Evolutionary conservation across 2,113 vertebrate genomes (phyloP).

Genomic region (Morone chrysops): DNA sequence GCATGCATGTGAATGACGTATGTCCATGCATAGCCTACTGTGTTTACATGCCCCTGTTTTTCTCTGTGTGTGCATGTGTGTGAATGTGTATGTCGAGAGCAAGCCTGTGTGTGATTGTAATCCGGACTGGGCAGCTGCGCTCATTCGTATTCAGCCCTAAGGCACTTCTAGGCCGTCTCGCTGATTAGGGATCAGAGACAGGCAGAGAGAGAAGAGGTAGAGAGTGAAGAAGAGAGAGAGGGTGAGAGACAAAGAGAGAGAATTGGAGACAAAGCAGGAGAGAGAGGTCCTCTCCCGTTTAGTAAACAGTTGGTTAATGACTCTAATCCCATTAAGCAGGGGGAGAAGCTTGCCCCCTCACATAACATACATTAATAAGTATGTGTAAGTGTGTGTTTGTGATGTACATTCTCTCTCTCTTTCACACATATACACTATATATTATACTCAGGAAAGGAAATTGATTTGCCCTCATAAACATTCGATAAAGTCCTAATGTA

Average conservation of each 20-base stretch:
- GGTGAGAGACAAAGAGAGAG: conserved; percentile 23
- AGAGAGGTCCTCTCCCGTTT: conserved; percentile 64
- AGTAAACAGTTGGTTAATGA: conserved; percentile 81
- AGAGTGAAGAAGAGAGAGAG: conserved; percentile 24
- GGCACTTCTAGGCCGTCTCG: conserved; percentile 66
- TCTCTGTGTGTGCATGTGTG: conserved; percentile 43
- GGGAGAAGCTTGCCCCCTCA: conserved; percentile 60
- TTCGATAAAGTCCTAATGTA: conserved; percentile 50
- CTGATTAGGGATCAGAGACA: conserved; percentile 76
- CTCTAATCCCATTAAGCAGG: conserved; percentile 79
- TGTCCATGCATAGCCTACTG: conserved; percentile 1
- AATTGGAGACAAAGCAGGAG: conserved; percentile 43
- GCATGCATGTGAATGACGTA: conserved; percentile 58
- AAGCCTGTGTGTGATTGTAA: conserved; percentile 64
- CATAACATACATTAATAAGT: conserved; percentile 66
- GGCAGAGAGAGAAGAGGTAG: conserved; percentile 29
- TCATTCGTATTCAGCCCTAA: conserved; percentile 73
- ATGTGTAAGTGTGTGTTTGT: conserved; percentile 42
- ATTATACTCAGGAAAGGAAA: conserved; percentile 49
- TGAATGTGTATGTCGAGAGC: conserved; percentile 45
- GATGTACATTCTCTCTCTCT: conserved; percentile 20
- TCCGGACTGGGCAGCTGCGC: conserved; percentile 70
- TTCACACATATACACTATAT: conserved; percentile 6
- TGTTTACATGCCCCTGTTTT: conserved; percentile 39
- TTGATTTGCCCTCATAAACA: conserved; percentile 70